Conservation (phyloP, 1,140 invertebrate genomes). For the Tenebrio molitor region DNA sequence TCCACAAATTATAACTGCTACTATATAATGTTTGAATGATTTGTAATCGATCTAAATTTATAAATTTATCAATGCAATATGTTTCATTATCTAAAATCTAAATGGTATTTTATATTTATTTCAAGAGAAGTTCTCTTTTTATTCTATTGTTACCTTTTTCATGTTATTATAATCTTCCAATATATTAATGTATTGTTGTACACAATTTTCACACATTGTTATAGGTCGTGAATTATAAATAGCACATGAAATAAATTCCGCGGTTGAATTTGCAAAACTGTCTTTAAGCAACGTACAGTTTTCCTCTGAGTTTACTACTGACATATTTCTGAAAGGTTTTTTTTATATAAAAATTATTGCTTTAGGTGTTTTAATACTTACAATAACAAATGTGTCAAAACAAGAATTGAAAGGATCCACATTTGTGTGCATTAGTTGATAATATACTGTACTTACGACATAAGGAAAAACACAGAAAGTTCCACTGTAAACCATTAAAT, state of each 20-base stretch:
- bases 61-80: conserved; percentile 68
- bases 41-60: conserved; percentile 71
- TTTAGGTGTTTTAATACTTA: too few relatives aligned
- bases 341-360: too few relatives aligned
- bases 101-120: conserved; percentile 44
- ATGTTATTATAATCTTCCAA: conserved; percentile 68
- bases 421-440: not conserved
- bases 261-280: conserved; percentile 67
- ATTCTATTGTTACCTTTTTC: conserved; percentile 61
- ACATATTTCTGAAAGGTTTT: too few relatives aligned
- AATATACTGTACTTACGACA: too few relatives aligned
- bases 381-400: conserved; percentile 4
- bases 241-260: conserved; percentile 70
- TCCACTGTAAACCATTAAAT: too few relatives aligned
- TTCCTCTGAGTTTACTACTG: conserved; percentile 3
- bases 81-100: conserved; percentile 65
- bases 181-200: conserved; percentile 68
- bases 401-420: not conserved
- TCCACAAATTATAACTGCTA: conserved; percentile 69
- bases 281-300: conserved; percentile 54
- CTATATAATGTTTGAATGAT: conserved; percentile 69
- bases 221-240: conserved; percentile 70
- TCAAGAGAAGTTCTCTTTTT: conserved; percentile 37
- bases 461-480: not conserved
- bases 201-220: conserved; percentile 70